Conservation (phyloP, 2,797 vertebrate species). For the Lithobates sylvaticus region DNA sequence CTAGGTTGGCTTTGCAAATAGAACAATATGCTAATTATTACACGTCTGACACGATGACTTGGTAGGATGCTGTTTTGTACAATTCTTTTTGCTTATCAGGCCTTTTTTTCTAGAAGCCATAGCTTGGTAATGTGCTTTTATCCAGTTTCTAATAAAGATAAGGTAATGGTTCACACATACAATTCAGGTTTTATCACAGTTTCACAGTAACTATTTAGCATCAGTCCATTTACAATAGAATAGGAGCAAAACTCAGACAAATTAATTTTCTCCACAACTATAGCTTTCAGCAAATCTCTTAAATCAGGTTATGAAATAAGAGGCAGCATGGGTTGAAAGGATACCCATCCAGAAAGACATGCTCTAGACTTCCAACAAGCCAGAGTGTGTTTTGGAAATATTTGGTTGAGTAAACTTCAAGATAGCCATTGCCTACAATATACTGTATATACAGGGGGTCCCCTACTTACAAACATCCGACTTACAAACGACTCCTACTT, state of each 20-base stretch:
- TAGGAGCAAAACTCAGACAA: neutral
- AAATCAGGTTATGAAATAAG: neutral
- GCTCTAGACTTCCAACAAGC: neutral
- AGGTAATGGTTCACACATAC: slow-evolving; percentile 24
- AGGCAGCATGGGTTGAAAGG: neutral
- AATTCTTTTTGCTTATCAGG: neutral
- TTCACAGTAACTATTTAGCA: slow-evolving; percentile 30
- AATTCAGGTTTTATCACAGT: slow-evolving; percentile 45
- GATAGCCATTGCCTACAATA: neutral
- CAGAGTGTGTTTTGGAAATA: neutral
- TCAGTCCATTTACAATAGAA: neutral
- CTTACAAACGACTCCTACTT: too few species aligned
- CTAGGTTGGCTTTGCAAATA: neutral
- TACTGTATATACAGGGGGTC: too few species aligned
- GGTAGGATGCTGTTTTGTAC: neutral
- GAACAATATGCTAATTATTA: neutral
- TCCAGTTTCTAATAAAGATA: slow-evolving; percentile 42
- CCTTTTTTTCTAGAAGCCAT: neutral
- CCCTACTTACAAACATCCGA: too few species aligned
- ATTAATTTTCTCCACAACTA: neutral
- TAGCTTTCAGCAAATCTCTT: neutral
- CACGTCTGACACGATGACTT: neutral
- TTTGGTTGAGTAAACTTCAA: neutral
- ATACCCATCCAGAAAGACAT: neutral
- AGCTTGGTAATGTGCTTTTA: slow-evolving; percentile 17